Conservation (phyloP, 2,113 vertebrate genomes). For the Festucalex cinctus region DNA sequence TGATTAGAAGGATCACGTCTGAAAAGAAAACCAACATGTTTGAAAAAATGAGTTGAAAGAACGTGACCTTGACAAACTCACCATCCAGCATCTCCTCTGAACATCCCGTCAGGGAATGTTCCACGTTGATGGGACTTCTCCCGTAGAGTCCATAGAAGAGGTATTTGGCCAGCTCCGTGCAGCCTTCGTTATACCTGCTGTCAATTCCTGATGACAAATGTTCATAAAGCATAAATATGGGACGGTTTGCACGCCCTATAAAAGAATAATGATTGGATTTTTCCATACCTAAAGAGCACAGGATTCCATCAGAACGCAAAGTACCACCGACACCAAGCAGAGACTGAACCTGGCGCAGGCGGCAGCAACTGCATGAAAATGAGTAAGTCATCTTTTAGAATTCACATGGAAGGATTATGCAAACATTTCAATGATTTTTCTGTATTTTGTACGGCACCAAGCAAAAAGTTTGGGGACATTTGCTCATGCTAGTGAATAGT, state of each 20-base stretch:
- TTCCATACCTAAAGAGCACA: slow-evolving; percentile 88
- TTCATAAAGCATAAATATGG: neutral
- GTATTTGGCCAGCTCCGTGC: slow-evolving; percentile 90
- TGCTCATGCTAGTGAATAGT: too few species aligned
- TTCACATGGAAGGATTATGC: too few species aligned
- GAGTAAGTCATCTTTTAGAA: neutral
- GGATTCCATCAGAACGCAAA: slow-evolving; percentile 83
- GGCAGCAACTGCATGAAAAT: slow-evolving; percentile 76
- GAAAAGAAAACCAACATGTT: slow-evolving; percentile 5
- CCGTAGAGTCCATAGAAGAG: slow-evolving; percentile 91
- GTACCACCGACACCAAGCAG: slow-evolving; percentile 79
- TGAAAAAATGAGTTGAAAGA: neutral
- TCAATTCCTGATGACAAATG: slow-evolving; percentile 82
- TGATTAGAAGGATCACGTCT: slow-evolving; percentile 94
- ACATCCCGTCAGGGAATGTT: slow-evolving; percentile 78
- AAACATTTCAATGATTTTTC: too few species aligned
- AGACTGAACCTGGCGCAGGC: slow-evolving; percentile 84
- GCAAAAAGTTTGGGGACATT: too few species aligned
- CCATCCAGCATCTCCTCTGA: slow-evolving; percentile 93
- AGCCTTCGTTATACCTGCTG: slow-evolving; percentile 93
- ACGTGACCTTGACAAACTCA: slow-evolving; percentile 41
- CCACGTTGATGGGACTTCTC: slow-evolving; percentile 77
- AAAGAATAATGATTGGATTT: neutral
- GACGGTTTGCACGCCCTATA: neutral
- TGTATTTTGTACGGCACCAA: too few species aligned